Evolutionary conservation across 2,113 vertebrate species (phyloP), one percentile per base, ranked within the genome.

Genomic region (Thalassarche chlororhynchos): DNA sequence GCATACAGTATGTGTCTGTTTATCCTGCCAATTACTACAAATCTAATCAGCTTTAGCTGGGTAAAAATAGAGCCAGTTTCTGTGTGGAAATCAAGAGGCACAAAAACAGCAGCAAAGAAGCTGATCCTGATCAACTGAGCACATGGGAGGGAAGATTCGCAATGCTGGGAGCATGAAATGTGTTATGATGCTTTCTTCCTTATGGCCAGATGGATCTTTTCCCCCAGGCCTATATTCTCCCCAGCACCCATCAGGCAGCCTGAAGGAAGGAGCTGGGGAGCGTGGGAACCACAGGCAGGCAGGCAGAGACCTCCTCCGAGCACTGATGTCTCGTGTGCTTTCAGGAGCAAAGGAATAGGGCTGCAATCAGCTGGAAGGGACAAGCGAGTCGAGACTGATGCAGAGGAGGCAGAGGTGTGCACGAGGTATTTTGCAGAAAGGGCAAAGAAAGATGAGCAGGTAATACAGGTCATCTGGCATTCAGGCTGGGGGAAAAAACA

Each of bases 1-100:
- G 95, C 71, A 89, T 81, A 36, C 95, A 89, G 92, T 90, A 84
- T 52, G 90, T 52, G 79, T 46, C 93, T 97, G 88, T 96, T 96
- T 77, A 94, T 94, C 96, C 71, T 81, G 96, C 97, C 97, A 98
- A 80, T 98, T 97, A 96, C 95, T 91, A 96, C 71, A 91, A 97
- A 96, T 94, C 86, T 95, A 89, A 98, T 97, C 96, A 89, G 84
- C 95, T 89, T 96, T 81, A 95, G 96, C 91, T 28, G 93, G 96
- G 95, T 96, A 93, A 95, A 98, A 98, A 98, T 97, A 97, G 79
- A 96, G 90, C 68, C 72, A 76, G 92, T 92, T 91, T 97, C 96
- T 82, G 72, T 34, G 90, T 91, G 79, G 76, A 97, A 96, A 80
- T 94, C 92, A 87, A 95, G 97, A 87, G 61, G 94, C 89, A 71